Evolutionary conservation across 2,113 vertebrate genomes (phyloP), one percentile per base, ranked within the genome.

Genomic region (Mixornis gularis): DNA sequence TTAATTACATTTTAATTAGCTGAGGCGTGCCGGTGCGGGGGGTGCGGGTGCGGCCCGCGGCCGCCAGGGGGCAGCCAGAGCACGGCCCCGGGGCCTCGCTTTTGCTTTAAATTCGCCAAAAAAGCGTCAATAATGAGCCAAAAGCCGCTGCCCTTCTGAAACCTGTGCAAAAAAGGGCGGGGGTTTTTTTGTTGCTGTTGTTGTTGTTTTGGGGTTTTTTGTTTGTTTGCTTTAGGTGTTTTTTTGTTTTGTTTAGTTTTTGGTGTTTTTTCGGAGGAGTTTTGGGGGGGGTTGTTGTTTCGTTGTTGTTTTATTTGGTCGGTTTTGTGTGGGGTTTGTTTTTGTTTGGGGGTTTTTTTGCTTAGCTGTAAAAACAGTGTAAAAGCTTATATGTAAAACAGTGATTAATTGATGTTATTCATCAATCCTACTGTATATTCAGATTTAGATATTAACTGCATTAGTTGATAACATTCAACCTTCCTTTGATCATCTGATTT

Each of bases 1-100:
- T 13, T 32, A 36, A 60, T 43, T n/a, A 12, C 9, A 5, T 2
- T 7, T 13, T 19, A 48, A 63, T 34, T 12, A 19, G 27, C 24
- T 1, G 5, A 0, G 46, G 25, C 0, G 18, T 0, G 53, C 14
- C 1, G 36, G 25, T 0, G 46, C 46, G 29, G 46, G 19, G 40
- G 62, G 26, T 15, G 59, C 58, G 10, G 58, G 59, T 12, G 80
- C 69, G 24, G 58, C 7, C 1, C 17, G 64, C 29, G 55, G 56
- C 85, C 74, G 65, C 85, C 38, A 79, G 85, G 26, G 65, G 85
- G 65, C 74, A 64, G 74, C 16, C 10, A 5, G 22, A 5, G n/a
- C 21, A 1, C 30, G 20, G 24, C 40, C 3, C 3, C 21, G 56
- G 56, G 12, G 21, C 7, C 9, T 22, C 18, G 2, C 2, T 36